Conservation (phyloP, 2,888 invertebrate species). For the Drosophila fungiperda region DNA sequence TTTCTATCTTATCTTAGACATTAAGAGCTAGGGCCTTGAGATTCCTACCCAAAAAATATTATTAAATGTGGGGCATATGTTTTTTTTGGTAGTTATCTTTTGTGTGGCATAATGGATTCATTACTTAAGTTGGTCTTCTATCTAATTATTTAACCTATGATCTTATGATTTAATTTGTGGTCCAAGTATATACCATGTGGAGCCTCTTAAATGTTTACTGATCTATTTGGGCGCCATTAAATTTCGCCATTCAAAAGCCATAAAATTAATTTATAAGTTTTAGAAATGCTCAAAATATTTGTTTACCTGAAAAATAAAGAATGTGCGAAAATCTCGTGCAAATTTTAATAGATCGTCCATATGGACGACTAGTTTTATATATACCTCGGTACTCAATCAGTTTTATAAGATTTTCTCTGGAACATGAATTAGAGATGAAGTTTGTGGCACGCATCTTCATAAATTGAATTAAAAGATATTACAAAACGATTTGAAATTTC, state of each 20-base stretch:
- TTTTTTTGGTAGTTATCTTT: not conserved
- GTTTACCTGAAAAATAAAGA: constrained; percentile 51
- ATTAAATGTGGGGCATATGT: constrained; percentile 21
- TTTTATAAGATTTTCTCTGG: constrained; percentile 8
- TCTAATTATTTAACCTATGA: not conserved
- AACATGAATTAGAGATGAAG: constrained; percentile 23
- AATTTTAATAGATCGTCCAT: constrained; percentile 1
- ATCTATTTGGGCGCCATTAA: constrained; percentile 32
- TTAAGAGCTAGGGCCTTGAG: constrained; percentile 33
- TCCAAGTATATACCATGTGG: constrained; percentile 41
- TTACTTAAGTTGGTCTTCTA: constrained; percentile 9
- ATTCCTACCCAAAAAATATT: constrained; percentile 7
- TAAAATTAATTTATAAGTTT: constrained; percentile 74
- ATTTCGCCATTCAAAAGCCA: constrained; percentile 48
- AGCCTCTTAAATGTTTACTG: not conserved
- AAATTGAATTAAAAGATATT: constrained; percentile 37
- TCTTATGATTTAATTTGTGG: not conserved
- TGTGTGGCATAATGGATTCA: not conserved
- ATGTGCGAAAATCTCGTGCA: constrained; percentile 25
- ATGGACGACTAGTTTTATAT: constrained; percentile 15
- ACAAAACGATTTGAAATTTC: constrained; percentile 33
- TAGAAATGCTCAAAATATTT: constrained; percentile 59
- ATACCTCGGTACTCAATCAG: not conserved
- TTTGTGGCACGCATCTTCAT: constrained; percentile 1
- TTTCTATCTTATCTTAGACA: not conserved